Evolutionary conservation across 2,888 invertebrate genomes (phyloP), one percentile per base, ranked within the genome.

Genomic region (Spicauda simplicius): DNA sequence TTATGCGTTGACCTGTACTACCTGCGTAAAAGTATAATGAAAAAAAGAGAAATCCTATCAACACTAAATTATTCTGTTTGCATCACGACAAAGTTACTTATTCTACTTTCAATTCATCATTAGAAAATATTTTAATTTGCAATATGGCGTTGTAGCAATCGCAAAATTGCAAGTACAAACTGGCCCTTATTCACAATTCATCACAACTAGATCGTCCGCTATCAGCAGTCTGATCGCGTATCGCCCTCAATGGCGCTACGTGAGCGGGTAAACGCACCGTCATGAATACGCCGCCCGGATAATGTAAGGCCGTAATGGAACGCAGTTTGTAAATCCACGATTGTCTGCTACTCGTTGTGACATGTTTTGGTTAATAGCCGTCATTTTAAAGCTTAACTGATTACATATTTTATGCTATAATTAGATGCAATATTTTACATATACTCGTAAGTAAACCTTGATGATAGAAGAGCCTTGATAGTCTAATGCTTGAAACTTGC

Each of bases 171-270:
- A 45, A 0, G 45, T n/a, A 5, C n/a, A n/a, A 14, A 45, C 6
- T 5, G 7, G 11, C 11, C 19, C 20, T 18, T 33, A 37, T 45
- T 33, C 19, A 58, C 37, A 53, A 69, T 69, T 69, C 68, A 70
- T 70, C 69, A 70, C 65, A 37, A 53, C 57, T 50, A 61, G 58
- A 69, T 65, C 52, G 58, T 30, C 52, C 52, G 55, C 20, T 64
- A 71, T 70, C 69, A 68, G 67, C 62, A 72, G 65, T 72, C 72
- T 12, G 61, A 69, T 59, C 70, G 69, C 72, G 73, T 74, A 62
- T 61, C 68, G 37, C 68, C 41, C 57, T 65, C 62, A 58, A 64
- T 62, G 68, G 61, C 56, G 56, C 50, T 67, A 69, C 69, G 69
- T 67, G 68, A 70, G 71, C 70, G 67, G 65, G 71, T 69, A 68